Base-by-base conservation (phyloP, 2,113 vertebrate genomes). In the Monopterus albus region DNA sequence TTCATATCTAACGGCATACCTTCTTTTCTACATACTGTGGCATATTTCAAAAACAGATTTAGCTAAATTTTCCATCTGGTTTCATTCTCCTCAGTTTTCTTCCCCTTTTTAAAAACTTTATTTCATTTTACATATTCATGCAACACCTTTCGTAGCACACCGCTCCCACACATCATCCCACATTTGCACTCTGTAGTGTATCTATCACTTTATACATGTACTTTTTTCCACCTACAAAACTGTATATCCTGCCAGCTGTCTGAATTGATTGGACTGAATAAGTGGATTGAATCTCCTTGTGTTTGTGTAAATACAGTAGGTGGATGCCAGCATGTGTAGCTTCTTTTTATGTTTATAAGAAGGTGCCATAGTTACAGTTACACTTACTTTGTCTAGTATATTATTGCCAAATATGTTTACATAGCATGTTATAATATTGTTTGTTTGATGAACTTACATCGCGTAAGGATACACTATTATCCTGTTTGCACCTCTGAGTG, bases 1-100 rank as follows among this genome's bases (percentile, higher is more conserved):
- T 89, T 88, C 85, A 89, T 90, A 85, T 91, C 72, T 76, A 75
- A 79, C 56, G 73, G 76, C 47, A n/a, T 68, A 69, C 76, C 43
- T 62, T 70, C 20, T 61, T 80, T 76, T 38, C 47, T 53, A 65
- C 73, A 43, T 35, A 72, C 78, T 36, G 50, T 50, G 63, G 75
- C 76, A 68, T 35, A 66, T 83, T 84, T 81, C 55, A 64, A 58
- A 87, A 88, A 87, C 81, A 87, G 70, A 73, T 80, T 83, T 75
- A 62, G 46, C 75, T 83, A 78, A 81, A 67, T 80, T 84, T 78
- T 58, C 51, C n/a, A n/a, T n/a, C n/a, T n/a, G n/a, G 21, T 50
- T 69, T 69, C 10, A 57, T 70, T 45, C n/a, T n/a, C n/a, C n/a
- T n/a, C n/a, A n/a, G n/a, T n/a, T n/a, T n/a, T n/a, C n/a, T n/a